Base-by-base conservation (phyloP, 2,888 invertebrate genomes). In the Parasteatoda lunata region DNA sequence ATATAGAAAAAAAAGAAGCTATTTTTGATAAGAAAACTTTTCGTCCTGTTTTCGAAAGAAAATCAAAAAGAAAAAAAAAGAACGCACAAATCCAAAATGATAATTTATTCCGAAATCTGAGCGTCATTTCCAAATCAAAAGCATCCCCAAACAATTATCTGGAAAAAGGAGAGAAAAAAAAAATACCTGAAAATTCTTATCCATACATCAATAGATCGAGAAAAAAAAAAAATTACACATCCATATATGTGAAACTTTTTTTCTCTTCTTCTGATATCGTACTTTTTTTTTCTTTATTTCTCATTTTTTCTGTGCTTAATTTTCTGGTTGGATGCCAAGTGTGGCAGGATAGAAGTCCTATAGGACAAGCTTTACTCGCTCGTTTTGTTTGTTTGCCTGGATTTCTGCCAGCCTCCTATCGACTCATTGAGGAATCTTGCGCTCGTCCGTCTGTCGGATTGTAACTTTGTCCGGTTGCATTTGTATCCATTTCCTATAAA, bases 401-500 rank as follows among this genome's bases (percentile, higher is more conserved):
- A 84, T 84, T 78, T 72, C 47, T 84, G 84, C 84, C 84, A 84
- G 84, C 30, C 64, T 54, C 47, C 48, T 79, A 84, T 84, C 84
- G 84, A 79, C 73, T 75, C 75, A 30, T 52, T 73, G 66, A 45
- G 52, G 51, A 48, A 49, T 30, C 72, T 47, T n/a, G 68, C 69
- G 54, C 48, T 30, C 11, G 9, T 13, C 30, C 59, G 75, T 30
- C 30, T 30, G 64, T 51, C 65, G 82, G 59, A 69, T 73, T 69
- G 54, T 65, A 45, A 65, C 59, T 48, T 64, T 49, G 65, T 68
- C 77, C 51, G 77, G 83, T 48, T 45, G 59, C 59, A 59, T 59
- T 59, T 59, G 59, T 59, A 9, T 30, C 30, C 30, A 30, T 30
- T 30, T 30, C 30, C 30, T 30, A 30, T 30, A 30, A 30, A 30